Percentiles rank a stretch among this genome's conserved stretches.
Evolutionary conservation across 2,797 vertebrate species (phyloP).

Genomic region (Alectoris magna): DNA sequence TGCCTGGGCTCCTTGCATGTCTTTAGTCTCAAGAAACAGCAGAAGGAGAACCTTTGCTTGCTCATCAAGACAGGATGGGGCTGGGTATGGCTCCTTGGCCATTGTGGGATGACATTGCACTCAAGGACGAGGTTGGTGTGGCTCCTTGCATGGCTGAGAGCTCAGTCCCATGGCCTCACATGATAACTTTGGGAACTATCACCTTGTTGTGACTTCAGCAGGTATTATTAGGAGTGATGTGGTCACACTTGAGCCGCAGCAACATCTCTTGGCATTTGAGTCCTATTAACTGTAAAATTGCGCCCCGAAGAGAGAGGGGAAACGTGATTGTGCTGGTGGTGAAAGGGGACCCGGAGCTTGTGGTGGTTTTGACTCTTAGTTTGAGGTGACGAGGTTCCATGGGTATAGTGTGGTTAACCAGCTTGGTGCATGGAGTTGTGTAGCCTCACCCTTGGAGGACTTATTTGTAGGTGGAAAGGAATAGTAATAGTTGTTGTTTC

Average conservation of each 20-base stretch:
- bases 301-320: background rate
- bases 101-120: accelerated
- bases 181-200: conserved; percentile 23
- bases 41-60: background rate
- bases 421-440: background rate
- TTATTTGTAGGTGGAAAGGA: background rate
- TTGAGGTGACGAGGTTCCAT: background rate
- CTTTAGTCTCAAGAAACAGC: background rate
- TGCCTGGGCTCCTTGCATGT: background rate
- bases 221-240: conserved; percentile 28
- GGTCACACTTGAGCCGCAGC: background rate
- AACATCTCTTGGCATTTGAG: background rate
- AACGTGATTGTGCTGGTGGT: background rate
- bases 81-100: background rate
- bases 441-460: background rate
- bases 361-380: background rate
- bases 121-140: accelerated
- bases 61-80: background rate
- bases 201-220: background rate
- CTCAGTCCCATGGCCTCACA: background rate
- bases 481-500: background rate
- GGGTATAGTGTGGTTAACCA: accelerated
- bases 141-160: background rate
- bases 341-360: background rate
- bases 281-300: conserved; percentile 4